Evolutionary conservation across 2,113 vertebrate genomes (phyloP).

Genomic region (Lampris megalopsis): DNA sequence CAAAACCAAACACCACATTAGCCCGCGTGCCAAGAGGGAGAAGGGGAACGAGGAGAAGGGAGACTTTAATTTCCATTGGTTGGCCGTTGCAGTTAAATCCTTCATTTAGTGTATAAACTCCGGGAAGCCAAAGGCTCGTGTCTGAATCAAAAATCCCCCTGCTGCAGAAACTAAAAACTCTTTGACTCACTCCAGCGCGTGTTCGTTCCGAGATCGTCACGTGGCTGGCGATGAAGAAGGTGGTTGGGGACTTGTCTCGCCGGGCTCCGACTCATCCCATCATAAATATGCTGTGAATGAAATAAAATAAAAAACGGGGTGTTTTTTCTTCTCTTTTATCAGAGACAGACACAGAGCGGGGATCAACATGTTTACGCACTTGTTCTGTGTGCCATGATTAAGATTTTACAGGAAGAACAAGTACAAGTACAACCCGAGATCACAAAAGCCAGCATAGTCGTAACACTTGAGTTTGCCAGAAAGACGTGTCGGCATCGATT

Average conservation of each 20-base stretch:
- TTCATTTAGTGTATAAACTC: slow-evolving; percentile 74
- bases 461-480: too few species aligned
- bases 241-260: slow-evolving; percentile 36
- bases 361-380: slow-evolving; percentile 39
- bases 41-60: slow-evolving; percentile 35
- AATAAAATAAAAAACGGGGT: not conserved
- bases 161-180: slow-evolving; percentile 56
- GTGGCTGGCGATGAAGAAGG: slow-evolving; percentile 20
- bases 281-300: slow-evolving; percentile 40
- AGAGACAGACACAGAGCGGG: slow-evolving; percentile 23
- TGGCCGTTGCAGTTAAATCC: slow-evolving; percentile 63
- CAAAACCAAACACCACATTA: slow-evolving; percentile 65
- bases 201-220: slow-evolving; percentile 62
- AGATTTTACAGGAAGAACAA: slow-evolving; percentile 33
- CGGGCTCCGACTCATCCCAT: slow-evolving; percentile 38
- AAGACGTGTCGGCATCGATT: too few species aligned
- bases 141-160: slow-evolving; percentile 68
- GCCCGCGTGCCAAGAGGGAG: slow-evolving; percentile 51
- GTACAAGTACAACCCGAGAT: not conserved
- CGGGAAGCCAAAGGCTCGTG: slow-evolving; percentile 53
- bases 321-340: slow-evolving; percentile 19
- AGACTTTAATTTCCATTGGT: slow-evolving; percentile 63
- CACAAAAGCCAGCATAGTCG: too few species aligned
- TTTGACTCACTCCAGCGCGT: slow-evolving; percentile 56
- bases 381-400: slow-evolving; percentile 38